These are phyloP conservation scores for Bombyx mori DNA, from an alignment of 1,140 invertebrate genomes.

Conservation along the genomic window DNA sequence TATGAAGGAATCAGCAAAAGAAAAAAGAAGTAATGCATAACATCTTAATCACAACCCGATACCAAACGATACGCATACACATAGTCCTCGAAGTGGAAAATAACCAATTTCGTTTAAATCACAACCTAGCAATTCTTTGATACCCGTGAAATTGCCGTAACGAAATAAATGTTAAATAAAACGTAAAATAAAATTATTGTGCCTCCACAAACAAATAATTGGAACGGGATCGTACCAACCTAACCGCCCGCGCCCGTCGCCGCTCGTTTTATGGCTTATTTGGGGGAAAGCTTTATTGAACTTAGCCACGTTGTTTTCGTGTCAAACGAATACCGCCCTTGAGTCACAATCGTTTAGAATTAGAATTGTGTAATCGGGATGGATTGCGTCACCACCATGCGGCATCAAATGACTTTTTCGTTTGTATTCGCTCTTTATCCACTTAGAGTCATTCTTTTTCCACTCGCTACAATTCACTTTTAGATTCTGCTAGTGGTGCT, in stretches of 20 bases:
- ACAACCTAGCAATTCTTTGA: slow-evolving; percentile 67
- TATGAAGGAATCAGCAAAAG: no score
- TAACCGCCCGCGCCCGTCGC: slow-evolving; percentile 45
- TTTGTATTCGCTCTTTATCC: slow-evolving; percentile 66
- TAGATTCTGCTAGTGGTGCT: slow-evolving; percentile 56
- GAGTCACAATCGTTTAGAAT: slow-evolving; percentile 15
- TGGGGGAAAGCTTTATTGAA: slow-evolving; percentile 69
- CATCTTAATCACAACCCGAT: slow-evolving; percentile 56
- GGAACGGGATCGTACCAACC: slow-evolving; percentile 43
- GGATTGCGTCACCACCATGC: slow-evolving; percentile 41
- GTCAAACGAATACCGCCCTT: slow-evolving; percentile 35
- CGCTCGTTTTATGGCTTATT: slow-evolving; percentile 68
- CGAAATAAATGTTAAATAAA: slow-evolving; percentile 71
- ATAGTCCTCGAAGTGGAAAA: slow-evolving; percentile 53
- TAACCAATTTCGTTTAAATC: slow-evolving; percentile 68
- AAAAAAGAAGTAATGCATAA: slow-evolving; percentile 59
- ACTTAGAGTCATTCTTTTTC: slow-evolving; percentile 68
- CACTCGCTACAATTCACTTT: slow-evolving; percentile 67
- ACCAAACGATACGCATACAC: slow-evolving; percentile 23
- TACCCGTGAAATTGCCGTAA: slow-evolving; percentile 70
- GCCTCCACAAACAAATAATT: slow-evolving; percentile 70
- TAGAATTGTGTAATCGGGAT: slow-evolving; percentile 11
- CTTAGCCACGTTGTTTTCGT: slow-evolving; percentile 46
- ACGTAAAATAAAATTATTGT: slow-evolving; percentile 69
- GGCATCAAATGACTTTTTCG: slow-evolving; percentile 65